A percentile compares a stretch with the other conserved stretches of the same genome.
Evolutionary conservation across 2,797 vertebrate species (phyloP).

Genomic region (Psittacula echo): DNA sequence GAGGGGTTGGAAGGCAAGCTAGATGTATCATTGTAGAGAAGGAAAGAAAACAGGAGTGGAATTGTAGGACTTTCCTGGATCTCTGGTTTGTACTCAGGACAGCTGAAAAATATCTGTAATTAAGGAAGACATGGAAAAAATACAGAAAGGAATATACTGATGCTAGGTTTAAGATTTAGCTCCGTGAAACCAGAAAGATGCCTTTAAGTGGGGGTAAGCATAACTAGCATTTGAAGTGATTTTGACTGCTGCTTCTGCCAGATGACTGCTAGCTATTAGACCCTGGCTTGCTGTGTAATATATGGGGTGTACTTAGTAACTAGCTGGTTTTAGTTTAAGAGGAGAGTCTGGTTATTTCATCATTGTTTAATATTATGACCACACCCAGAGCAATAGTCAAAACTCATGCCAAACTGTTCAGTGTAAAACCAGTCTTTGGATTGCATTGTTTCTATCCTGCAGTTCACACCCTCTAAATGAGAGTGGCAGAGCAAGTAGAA

Average conservation of each 20-base stretch:
- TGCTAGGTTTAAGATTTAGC: neutral
- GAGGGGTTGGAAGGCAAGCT: neutral
- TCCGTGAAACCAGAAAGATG: neutral
- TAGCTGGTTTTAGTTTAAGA: neutral
- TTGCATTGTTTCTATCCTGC: neutral
- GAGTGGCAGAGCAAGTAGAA: neutral
- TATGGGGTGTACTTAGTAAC: neutral
- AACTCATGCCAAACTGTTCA: neutral
- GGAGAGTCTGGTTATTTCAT: neutral
- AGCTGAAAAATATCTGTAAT: neutral
- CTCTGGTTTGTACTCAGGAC: neutral
- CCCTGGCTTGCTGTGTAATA: neutral
- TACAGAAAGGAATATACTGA: neutral
- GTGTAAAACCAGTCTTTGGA: neutral
- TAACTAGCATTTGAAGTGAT: neutral
- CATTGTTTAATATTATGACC: neutral
- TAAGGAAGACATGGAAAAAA: neutral
- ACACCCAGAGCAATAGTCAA: neutral
- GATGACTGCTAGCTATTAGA: neutral
- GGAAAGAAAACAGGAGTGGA: neutral
- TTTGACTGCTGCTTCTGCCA: neutral
- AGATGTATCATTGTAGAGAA: neutral
- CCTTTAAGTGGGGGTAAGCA: neutral
- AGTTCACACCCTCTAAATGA: neutral
- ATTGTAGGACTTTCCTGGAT: neutral